phyloP scores from a whole-genome alignment of 2,888 invertebrate genomes.

The Lasioglossum calceatum region DNA sequence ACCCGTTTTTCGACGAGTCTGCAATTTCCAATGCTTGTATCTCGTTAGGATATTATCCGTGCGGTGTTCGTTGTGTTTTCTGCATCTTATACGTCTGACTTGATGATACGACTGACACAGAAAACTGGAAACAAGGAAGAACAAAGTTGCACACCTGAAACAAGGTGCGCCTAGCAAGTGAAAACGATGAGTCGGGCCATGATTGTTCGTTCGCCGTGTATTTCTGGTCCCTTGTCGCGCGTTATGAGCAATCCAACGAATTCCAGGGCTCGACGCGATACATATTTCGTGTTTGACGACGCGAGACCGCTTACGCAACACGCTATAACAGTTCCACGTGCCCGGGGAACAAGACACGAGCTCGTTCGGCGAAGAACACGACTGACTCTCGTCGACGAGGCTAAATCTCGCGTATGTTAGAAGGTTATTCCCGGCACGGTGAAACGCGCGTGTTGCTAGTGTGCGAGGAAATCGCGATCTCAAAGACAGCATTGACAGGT shows the following conservation, averaged over 20 bases:
- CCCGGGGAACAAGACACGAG: slow-evolving; percentile 15
- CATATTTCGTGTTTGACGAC: not conserved
- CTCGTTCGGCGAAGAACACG: slow-evolving; percentile 15
- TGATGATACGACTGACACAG: not conserved
- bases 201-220: not conserved
- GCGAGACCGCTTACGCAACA: slow-evolving; percentile 6
- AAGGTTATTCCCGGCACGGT: slow-evolving; percentile 35
- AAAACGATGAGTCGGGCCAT: not conserved
- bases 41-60: not conserved
- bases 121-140: not conserved
- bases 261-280: not conserved
- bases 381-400: slow-evolving; percentile 12
- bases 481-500: slow-evolving; percentile 30
- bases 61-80: not conserved
- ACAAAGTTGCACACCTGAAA: not conserved
- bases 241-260: not conserved
- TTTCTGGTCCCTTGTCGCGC: too few species aligned
- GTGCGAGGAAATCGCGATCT: slow-evolving; percentile 25
- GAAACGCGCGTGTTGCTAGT: not conserved
- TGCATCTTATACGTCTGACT: not conserved
- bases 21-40: not conserved
- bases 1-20: not conserved
- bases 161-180: not conserved
- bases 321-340: slow-evolving; percentile 19
- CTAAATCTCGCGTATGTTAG: slow-evolving; percentile 56